phyloP scores from a whole-genome alignment of 2,113 vertebrate species.

The Tragelaphus imberbis region DNA sequence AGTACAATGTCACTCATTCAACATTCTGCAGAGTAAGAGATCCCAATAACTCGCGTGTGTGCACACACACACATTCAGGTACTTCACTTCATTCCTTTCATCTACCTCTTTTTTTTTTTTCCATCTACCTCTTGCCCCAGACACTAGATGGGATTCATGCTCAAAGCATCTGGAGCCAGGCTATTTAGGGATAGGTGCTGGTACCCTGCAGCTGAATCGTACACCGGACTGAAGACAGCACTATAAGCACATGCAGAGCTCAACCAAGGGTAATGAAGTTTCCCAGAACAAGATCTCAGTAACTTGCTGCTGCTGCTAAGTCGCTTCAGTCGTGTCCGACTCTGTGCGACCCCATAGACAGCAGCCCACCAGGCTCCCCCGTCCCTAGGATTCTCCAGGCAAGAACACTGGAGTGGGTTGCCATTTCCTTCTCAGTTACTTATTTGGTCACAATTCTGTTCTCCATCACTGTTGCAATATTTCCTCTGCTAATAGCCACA shows the following conservation, averaged over 20 bases:
- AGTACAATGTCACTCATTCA: background rate
- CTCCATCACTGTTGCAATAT: background rate
- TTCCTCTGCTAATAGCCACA: background rate
- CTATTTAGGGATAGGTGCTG: background rate
- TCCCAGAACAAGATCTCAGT: background rate
- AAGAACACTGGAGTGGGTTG: too few relatives aligned
- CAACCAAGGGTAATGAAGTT: rapidly evolving
- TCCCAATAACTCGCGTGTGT: background rate
- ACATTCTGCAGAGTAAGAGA: background rate
- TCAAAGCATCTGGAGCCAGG: background rate
- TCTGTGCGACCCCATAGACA: too few relatives aligned
- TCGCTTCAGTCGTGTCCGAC: too few relatives aligned
- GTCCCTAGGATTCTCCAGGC: too few relatives aligned
- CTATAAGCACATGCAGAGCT: background rate
- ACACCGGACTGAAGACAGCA: background rate
- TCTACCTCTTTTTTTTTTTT: background rate
- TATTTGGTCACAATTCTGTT: background rate
- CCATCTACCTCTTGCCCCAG: background rate
- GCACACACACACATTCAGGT: background rate
- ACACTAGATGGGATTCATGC: background rate
- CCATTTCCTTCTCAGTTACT: background rate
- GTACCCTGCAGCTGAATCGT: background rate
- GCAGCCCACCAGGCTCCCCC: too few relatives aligned
- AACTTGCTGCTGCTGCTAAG: too few relatives aligned
- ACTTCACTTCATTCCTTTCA: background rate